Percentiles rank a stretch among this genome's conserved stretches.
These are phyloP conservation scores for Eupristina koningsbergeri DNA, from an alignment of 1,140 invertebrate genomes.

Conservation along the genomic window DNA sequence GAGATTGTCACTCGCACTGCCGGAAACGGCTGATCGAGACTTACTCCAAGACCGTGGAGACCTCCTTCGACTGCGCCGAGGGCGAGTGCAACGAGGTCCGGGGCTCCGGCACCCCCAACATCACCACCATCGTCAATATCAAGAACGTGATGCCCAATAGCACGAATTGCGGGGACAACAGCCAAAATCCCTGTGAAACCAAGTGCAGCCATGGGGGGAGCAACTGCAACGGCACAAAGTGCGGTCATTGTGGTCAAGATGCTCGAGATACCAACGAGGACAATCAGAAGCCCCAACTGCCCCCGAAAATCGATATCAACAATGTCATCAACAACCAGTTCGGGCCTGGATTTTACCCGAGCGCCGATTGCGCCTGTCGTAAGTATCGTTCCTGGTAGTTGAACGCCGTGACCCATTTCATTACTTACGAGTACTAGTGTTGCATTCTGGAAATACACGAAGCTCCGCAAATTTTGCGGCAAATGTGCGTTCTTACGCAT, in stretches of 20 bases:
- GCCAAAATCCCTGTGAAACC: not conserved
- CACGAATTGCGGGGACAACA: not conserved
- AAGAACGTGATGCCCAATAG: conserved; percentile 46
- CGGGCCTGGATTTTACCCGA: not conserved
- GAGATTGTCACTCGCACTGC: conserved; percentile 58
- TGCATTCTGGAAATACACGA: not conserved
- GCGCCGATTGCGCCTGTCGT: conserved; percentile 36
- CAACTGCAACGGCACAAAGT: not conserved
- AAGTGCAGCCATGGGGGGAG: not conserved
- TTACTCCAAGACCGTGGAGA: conserved; percentile 48
- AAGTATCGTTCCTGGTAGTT: conserved; percentile 7
- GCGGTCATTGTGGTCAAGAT: not conserved
- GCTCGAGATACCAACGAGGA: not conserved
- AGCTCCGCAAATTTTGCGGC: not conserved
- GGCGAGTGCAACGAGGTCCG: conserved; percentile 50
- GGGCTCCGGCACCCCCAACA: conserved; percentile 51
- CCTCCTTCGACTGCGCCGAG: conserved; percentile 46
- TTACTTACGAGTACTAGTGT: not conserved
- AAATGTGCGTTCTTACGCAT: not conserved
- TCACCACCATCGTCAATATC: conserved; percentile 65
- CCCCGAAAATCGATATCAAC: conserved; percentile 39
- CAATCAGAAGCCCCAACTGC: not conserved
- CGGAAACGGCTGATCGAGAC: conserved; percentile 55
- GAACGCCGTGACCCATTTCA: not conserved
- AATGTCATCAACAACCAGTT: conserved; percentile 58